Percentiles rank a stretch among this genome's conserved stretches.
These are phyloP conservation scores for Limanda limanda DNA, from an alignment of 2,113 vertebrate species.

Conservation along the genomic window DNA sequence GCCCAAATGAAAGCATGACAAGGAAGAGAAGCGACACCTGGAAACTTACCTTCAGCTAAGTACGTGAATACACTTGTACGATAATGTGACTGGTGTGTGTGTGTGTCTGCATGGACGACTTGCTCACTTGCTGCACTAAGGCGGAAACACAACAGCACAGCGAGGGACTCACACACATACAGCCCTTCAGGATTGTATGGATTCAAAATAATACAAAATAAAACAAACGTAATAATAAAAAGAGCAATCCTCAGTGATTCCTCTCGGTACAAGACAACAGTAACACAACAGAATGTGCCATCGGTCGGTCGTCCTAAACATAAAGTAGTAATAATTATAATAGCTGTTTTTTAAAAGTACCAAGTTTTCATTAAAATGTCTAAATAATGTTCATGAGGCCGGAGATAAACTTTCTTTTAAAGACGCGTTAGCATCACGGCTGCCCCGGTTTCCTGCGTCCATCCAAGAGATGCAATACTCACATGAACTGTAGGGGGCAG, in stretches of 20 bases:
- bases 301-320: neutral
- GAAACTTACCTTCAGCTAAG: constrained; percentile 79
- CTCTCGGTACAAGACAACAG: neutral
- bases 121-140: constrained; percentile 39
- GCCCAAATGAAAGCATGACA: constrained; percentile 3
- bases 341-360: neutral
- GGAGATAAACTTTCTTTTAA: too few relatives aligned
- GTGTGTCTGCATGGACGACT: constrained; percentile 2
- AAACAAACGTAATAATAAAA: neutral
- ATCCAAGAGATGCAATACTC: too few relatives aligned
- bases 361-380: neutral
- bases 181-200: constrained; percentile 72
- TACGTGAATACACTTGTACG: constrained; percentile 26
- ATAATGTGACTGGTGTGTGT: neutral
- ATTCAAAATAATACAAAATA: neutral
- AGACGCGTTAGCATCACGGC: too few relatives aligned
- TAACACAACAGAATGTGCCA: constrained; percentile 6
- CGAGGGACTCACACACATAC: constrained; percentile 46
- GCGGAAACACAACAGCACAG: constrained; percentile 32
- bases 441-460: too few relatives aligned
- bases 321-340: neutral
- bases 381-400: too few relatives aligned
- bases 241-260: neutral
- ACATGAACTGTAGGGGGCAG: too few relatives aligned
- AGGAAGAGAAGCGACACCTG: neutral